These are phyloP conservation scores for Rhorus exstirpatorius DNA, from an alignment of 2,888 invertebrate genomes.

Conservation along the genomic window DNA sequence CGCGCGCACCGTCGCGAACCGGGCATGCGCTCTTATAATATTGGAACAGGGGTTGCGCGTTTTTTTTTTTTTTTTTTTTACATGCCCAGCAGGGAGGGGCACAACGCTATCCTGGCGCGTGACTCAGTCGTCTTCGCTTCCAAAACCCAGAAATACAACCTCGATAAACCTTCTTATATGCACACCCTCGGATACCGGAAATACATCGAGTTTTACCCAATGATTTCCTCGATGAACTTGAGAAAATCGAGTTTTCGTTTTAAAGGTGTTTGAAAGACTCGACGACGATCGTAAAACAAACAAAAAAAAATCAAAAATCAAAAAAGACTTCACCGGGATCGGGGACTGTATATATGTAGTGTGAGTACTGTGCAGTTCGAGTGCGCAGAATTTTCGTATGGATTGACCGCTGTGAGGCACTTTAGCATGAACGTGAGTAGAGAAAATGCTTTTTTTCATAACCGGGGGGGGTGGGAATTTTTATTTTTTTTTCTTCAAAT, in stretches of 20 bases:
- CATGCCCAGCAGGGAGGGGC: slow-evolving; percentile 81
- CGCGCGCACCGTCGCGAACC: slow-evolving; percentile 24
- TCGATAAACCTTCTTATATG: background rate
- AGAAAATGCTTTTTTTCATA: slow-evolving; percentile 7
- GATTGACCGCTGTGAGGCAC: slow-evolving; percentile 60
- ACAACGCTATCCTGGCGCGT: slow-evolving; percentile 76
- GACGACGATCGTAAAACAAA: slow-evolving; percentile 20
- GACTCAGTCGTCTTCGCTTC: slow-evolving; percentile 80
- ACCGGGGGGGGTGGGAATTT: background rate
- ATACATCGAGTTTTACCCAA: background rate
- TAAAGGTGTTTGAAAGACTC: background rate
- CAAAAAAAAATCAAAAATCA: no score
- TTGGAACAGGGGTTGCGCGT: slow-evolving; percentile 79
- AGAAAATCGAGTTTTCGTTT: slow-evolving; percentile 6
- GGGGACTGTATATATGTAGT: slow-evolving; percentile 32
- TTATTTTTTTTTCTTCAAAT: background rate
- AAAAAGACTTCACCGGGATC: slow-evolving; percentile 16
- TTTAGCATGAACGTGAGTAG: slow-evolving; percentile 79
- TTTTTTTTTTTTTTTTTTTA: no score
- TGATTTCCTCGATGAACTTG: background rate
- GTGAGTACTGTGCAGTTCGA: slow-evolving; percentile 64
- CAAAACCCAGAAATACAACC: slow-evolving; percentile 65
- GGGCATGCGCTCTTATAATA: slow-evolving; percentile 80
- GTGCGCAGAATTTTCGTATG: slow-evolving; percentile 69
- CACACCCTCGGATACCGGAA: slow-evolving; percentile 11